phyloP scores from a whole-genome alignment of 2,113 vertebrate genomes.

The Nesoenas mayeri region DNA sequence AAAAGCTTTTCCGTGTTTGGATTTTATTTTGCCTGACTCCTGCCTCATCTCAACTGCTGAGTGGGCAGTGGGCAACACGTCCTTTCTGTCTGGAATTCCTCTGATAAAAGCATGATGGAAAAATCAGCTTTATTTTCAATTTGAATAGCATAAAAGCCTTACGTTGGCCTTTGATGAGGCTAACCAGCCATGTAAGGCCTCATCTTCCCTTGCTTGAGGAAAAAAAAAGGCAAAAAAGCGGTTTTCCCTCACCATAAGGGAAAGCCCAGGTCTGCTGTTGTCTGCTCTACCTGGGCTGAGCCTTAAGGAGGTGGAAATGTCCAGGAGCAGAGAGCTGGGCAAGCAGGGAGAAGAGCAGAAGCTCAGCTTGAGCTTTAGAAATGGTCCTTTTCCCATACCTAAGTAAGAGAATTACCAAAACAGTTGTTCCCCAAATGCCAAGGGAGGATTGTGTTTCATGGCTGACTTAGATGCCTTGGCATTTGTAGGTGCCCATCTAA shows the following conservation, averaged over 20 bases:
- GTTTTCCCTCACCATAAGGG: background rate
- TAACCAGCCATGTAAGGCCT: background rate
- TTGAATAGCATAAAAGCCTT: background rate
- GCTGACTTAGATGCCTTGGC: background rate
- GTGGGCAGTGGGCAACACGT: background rate
- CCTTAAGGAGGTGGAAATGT: background rate
- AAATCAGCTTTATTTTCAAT: slow-evolving; percentile 11
- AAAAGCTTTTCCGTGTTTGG: too few relatives aligned
- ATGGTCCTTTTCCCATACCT: background rate
- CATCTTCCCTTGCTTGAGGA: background rate
- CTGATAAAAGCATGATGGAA: background rate
- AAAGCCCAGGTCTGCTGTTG: background rate
- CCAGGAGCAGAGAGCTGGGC: background rate
- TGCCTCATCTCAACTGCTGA: background rate
- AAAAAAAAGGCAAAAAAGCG: background rate
- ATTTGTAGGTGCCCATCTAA: background rate
- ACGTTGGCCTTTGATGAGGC: background rate
- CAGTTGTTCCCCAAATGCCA: background rate
- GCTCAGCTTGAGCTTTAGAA: background rate
- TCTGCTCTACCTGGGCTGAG: background rate
- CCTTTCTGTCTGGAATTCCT: slow-evolving; percentile 1
- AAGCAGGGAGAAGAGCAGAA: background rate
- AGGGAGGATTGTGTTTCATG: background rate
- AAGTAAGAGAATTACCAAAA: background rate
- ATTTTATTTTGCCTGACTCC: background rate